phyloP scores from a whole-genome alignment of 2,113 vertebrate species.

The Lycaon pictus region DNA sequence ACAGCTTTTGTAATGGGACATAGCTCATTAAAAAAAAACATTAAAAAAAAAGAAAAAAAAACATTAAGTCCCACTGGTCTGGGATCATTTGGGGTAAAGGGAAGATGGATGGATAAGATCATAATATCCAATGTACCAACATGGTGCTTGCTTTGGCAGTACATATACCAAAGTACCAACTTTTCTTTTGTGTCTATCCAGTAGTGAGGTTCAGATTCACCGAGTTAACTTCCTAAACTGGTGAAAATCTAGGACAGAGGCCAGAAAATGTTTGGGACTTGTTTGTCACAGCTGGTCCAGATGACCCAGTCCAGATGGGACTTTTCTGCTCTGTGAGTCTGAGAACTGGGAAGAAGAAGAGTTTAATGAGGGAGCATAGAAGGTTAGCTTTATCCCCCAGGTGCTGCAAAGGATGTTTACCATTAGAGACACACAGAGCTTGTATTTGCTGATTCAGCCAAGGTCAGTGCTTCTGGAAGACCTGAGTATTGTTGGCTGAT shows the following conservation, averaged over 20 bases:
- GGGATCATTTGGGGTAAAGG: background rate
- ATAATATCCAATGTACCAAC: background rate
- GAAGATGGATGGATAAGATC: background rate
- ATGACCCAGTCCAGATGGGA: background rate
- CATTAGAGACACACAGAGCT: background rate
- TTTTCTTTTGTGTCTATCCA: constrained; percentile 51
- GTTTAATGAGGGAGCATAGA: background rate
- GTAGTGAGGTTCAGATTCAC: background rate
- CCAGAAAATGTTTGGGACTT: background rate
- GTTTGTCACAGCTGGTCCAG: background rate
- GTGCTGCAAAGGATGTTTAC: background rate
- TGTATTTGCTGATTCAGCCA: background rate
- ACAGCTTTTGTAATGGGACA: background rate
- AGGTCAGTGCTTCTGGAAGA: background rate
- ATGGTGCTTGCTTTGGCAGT: background rate
- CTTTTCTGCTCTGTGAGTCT: background rate
- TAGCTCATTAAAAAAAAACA: background rate
- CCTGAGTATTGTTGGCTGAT: background rate
- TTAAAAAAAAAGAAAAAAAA: background rate
- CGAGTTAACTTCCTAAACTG: background rate
- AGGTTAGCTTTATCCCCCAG: background rate
- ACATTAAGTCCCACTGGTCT: background rate
- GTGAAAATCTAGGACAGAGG: background rate
- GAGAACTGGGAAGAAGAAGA: background rate
- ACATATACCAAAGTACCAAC: background rate